Evolutionary conservation across 2,797 vertebrate species (phyloP).

Genomic region (Limnodromus scolopaceus): DNA sequence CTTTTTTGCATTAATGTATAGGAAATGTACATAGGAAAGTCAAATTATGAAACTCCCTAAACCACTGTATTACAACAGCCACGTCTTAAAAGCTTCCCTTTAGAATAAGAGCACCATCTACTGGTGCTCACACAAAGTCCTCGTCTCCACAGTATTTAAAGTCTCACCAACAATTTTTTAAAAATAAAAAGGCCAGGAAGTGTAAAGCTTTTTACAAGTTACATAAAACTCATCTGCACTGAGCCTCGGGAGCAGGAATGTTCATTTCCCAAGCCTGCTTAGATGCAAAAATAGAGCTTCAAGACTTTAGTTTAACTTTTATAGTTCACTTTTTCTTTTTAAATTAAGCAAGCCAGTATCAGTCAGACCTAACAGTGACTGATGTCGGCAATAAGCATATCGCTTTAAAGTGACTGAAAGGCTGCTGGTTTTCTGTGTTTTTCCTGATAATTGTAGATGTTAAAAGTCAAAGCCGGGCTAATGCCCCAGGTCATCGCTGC

Average conservation of each 20-base stretch:
- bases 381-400: neutral
- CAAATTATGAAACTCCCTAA: neutral
- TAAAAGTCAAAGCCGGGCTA: slow-evolving; percentile 78
- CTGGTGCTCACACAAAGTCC: neutral
- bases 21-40: neutral
- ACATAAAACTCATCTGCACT: neutral
- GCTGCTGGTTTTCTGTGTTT: neutral
- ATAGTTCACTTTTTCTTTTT: neutral
- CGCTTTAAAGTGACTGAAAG: neutral
- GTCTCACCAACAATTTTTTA: rapidly evolving
- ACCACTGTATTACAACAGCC: no score
- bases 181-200: neutral
- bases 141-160: neutral
- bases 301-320: neutral
- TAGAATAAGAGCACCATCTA: slow-evolving; percentile 35
- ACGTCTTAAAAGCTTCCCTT: neutral
- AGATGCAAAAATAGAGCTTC: neutral
- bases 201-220: neutral
- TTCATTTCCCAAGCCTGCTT: neutral
- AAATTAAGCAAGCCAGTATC: neutral
- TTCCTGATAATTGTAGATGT: slow-evolving; percentile 75
- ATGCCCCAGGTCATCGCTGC: slow-evolving; percentile 80
- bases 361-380: neutral
- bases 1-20: neutral
- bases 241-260: neutral